Evolutionary conservation across 2,797 vertebrate species (phyloP).

Genomic region (Crenuchus spilurus): DNA sequence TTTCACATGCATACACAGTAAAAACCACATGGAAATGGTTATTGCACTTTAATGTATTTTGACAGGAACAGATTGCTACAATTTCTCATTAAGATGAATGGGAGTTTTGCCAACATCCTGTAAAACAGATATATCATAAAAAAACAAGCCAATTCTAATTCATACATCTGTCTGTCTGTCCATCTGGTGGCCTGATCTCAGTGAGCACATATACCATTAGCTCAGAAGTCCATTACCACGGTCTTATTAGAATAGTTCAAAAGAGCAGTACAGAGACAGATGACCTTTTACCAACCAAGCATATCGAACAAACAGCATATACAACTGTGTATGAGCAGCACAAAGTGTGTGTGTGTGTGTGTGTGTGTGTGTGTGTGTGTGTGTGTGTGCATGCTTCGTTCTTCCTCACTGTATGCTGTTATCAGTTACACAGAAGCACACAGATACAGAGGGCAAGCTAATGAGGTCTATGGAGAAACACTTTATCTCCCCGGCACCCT

Average conservation of each 20-base stretch:
- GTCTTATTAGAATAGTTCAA: neutral
- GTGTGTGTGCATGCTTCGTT: neutral
- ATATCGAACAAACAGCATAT: neutral
- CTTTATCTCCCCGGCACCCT: constrained; percentile 33
- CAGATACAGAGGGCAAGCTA: constrained; percentile 38
- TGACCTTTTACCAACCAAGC: constrained; percentile 33
- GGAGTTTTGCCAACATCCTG: too few species aligned
- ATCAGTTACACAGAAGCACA: constrained; percentile 45
- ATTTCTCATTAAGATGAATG: too few species aligned
- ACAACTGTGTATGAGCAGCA: neutral
- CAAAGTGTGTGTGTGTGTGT: constrained; percentile 5
- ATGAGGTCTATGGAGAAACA: constrained; percentile 51
- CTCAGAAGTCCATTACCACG: neutral
- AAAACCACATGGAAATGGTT: too few species aligned
- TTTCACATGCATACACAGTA: too few species aligned
- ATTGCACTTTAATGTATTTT: too few species aligned
- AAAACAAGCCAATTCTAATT: too few species aligned
- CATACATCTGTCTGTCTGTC: neutral
- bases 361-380: neutral
- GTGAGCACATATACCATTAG: neutral
- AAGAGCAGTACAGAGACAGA: neutral
- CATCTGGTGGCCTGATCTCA: neutral
- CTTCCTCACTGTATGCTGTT: constrained; percentile 3
- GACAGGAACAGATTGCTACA: too few species aligned
- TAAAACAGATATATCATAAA: too few species aligned